Conservation (phyloP, 1,140 invertebrate species). For the Rhopalosiphum padi region DNA sequence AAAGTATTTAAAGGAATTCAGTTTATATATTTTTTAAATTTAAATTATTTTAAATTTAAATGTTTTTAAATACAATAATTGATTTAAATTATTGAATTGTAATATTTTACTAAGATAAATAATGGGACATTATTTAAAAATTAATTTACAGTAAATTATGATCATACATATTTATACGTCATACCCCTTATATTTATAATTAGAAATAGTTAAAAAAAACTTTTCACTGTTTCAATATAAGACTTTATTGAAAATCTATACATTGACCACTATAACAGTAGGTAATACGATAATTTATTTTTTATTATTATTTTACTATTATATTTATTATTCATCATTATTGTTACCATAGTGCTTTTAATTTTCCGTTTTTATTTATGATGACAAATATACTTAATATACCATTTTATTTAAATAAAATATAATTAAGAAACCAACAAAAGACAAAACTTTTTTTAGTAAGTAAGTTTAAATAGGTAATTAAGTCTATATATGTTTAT, state of each 20-base stretch:
- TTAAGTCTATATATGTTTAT: background rate
- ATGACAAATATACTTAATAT: background rate
- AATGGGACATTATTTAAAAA: background rate
- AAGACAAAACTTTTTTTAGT: background rate
- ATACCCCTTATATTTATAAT: no score
- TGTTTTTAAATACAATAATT: background rate
- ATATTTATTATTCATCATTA: background rate
- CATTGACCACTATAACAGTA: background rate
- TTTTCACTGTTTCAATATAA: background rate
- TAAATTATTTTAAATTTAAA: background rate
- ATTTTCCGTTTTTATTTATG: background rate
- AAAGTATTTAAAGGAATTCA: background rate
- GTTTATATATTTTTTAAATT: background rate
- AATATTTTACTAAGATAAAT: background rate
- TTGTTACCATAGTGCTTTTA: background rate
- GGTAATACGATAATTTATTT: slow-evolving; percentile 1
- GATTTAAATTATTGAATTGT: background rate
- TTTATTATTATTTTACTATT: background rate
- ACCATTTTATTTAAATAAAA: background rate
- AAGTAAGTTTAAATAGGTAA: background rate
- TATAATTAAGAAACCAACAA: background rate
- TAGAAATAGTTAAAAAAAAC: background rate
- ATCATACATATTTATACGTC: background rate
- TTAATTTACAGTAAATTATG: background rate
- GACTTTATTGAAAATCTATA: background rate